Conservation (phyloP, 2,113 vertebrate genomes). For the Zosterops pallidus region DNA sequence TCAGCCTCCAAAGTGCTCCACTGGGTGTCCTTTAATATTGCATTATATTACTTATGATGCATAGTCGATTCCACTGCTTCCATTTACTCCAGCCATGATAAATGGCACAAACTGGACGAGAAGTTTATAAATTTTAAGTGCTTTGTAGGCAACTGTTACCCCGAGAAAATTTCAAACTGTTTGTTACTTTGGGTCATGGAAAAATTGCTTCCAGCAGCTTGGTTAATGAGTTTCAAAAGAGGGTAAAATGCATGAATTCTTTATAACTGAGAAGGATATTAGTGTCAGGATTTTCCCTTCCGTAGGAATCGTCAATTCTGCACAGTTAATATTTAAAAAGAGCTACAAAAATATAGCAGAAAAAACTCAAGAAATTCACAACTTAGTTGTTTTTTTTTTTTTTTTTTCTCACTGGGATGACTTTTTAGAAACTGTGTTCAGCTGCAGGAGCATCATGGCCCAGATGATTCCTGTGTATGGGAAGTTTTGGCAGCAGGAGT, state of each 20-base stretch:
- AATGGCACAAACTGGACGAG: slow-evolving; percentile 20
- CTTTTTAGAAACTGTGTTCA: neutral
- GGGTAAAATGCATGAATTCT: slow-evolving; percentile 35
- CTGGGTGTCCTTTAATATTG: slow-evolving; percentile 64
- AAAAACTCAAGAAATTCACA: neutral
- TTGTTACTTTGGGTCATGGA: slow-evolving; percentile 5
- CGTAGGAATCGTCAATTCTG: neutral
- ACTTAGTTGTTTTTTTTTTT: neutral
- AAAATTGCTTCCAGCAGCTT: slow-evolving; percentile 28
- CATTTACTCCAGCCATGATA: slow-evolving; percentile 68
- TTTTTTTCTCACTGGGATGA: neutral
- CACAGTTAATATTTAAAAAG: slow-evolving; percentile 32
- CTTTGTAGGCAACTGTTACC: slow-evolving; percentile 45
- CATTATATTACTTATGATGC: slow-evolving; percentile 61
- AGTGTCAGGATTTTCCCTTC: slow-evolving; percentile 5
- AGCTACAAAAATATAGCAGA: neutral
- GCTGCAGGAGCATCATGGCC: neutral
- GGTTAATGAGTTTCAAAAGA: slow-evolving; percentile 37
- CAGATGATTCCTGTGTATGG: accelerated
- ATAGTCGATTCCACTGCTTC: slow-evolving; percentile 50
- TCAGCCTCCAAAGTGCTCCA: slow-evolving; percentile 42
- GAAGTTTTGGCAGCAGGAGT: neutral
- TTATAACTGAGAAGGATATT: neutral
- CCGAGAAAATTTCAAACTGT: slow-evolving; percentile 31
- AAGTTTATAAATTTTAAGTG: slow-evolving; percentile 59